These are phyloP conservation scores for Oedothorax gibbosus DNA, from an alignment of 1,140 invertebrate genomes.

Conservation along the genomic window DNA sequence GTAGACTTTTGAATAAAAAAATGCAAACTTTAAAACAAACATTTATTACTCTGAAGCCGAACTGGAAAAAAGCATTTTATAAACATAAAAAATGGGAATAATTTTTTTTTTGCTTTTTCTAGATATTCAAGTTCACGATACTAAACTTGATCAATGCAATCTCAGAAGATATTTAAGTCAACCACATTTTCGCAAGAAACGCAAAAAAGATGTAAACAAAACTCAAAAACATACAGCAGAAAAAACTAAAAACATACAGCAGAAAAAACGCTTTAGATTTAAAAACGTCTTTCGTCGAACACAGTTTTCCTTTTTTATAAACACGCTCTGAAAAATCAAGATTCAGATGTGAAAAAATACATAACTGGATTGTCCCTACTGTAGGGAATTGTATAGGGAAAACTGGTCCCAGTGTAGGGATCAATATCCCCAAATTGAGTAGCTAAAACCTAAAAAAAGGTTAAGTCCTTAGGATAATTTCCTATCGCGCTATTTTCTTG, in stretches of 20 bases:
- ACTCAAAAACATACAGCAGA: neutral
- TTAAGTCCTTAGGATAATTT: too few species aligned
- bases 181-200: conserved; percentile 12
- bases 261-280: neutral
- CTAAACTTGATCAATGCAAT: conserved; percentile 27
- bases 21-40: too few species aligned
- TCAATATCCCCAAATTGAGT: conserved; percentile 18
- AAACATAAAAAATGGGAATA: neutral
- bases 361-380: neutral
- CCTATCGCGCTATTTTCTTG: too few species aligned
- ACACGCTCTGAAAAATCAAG: neutral
- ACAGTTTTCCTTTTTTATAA: neutral
- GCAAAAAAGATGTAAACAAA: conserved; percentile 20
- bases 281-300: neutral
- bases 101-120: conserved; percentile 2
- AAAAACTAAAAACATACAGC: neutral
- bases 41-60: too few species aligned
- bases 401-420: conserved; percentile 22
- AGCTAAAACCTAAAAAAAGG: neutral
- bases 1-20: too few species aligned
- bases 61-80: too few species aligned
- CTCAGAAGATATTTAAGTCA: conserved; percentile 23
- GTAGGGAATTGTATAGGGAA: conserved; percentile 5
- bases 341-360: conserved; percentile 8
- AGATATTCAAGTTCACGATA: conserved; percentile 4